Percentiles rank a stretch among this genome's conserved stretches.
phyloP scores from a whole-genome alignment of 2,113 vertebrate genomes.

The Arizona elegans region DNA sequence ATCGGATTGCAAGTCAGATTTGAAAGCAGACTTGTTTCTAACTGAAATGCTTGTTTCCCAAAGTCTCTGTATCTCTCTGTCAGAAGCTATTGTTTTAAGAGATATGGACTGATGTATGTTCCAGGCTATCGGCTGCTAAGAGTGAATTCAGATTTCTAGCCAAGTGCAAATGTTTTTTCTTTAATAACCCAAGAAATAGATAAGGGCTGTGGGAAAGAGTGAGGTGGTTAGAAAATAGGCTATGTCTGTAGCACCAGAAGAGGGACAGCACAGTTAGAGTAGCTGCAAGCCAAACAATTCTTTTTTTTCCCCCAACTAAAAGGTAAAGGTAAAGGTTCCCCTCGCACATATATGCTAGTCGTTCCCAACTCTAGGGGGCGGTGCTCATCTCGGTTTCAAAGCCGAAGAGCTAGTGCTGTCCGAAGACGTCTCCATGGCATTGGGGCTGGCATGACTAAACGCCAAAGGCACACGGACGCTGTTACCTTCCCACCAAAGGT shows the following conservation, averaged over 20 bases:
- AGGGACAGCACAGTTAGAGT: neutral
- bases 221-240: neutral
- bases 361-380: too few species aligned
- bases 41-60: neutral
- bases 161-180: neutral
- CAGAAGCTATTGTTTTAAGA: conserved; percentile 2
- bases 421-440: too few species aligned
- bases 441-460: too few species aligned
- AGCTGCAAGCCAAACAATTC: neutral
- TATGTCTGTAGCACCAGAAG: neutral
- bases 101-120: neutral
- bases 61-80: neutral
- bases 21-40: neutral
- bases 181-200: neutral
- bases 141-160: neutral
- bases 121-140: neutral
- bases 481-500: too few species aligned
- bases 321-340: too few species aligned
- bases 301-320: neutral
- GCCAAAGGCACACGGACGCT: too few species aligned
- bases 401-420: too few species aligned
- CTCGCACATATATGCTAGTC: too few species aligned
- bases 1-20: neutral
- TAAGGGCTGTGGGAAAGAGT: neutral
- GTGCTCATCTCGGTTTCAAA: too few species aligned